Evolutionary conservation across 2,888 invertebrate species (phyloP), one percentile per base, ranked within the genome.

Genomic region (Harpalus rufipes): DNA sequence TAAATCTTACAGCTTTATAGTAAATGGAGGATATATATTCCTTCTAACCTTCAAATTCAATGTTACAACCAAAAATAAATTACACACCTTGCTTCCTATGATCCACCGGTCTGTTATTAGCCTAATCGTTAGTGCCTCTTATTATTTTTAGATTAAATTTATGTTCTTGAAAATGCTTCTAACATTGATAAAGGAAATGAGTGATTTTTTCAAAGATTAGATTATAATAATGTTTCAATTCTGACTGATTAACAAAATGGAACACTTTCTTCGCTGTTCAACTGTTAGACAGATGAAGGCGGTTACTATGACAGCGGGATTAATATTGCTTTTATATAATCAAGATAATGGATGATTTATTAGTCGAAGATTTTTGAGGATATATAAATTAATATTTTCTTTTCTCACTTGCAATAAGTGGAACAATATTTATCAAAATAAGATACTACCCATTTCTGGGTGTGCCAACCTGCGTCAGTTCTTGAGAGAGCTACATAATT

Each of bases 311-410:
- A 51, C 44, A 51, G 44, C 44, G 4, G 44, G 44, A 51, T 51
- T 51, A 10, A 51, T 51, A 51, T 51, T 51, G 44, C 44, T 51
- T 51, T 51, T 51, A 51, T 51, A 51, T 51, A 51, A 51, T 51
- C 44, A 51, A 51, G 44, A 51, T 51, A 51, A 51, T 10, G 4
- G 10, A 12, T 2, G 44, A 51, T 51, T 51, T 51, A 51, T 51
- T 51, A 51, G 0, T 51, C 10, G 12, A 12, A 51, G 12, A 8
- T 51, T 51, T 51, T 51, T 51, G 21, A 4, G 32, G 32, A 1
- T 32, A 32, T 32, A 32, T 32, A 32, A 32, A 51, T 51, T 12
- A 51, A 51, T 10, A 51, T 10, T 51, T 51, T 51, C 12, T 12
- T 51, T 51, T 51, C 12, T 51, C 12, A 10, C 1, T 44, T 7